Evolutionary conservation across 2,888 invertebrate species (phyloP), one percentile per base, ranked within the genome.

Genomic region (Eupithecia abbreviata): DNA sequence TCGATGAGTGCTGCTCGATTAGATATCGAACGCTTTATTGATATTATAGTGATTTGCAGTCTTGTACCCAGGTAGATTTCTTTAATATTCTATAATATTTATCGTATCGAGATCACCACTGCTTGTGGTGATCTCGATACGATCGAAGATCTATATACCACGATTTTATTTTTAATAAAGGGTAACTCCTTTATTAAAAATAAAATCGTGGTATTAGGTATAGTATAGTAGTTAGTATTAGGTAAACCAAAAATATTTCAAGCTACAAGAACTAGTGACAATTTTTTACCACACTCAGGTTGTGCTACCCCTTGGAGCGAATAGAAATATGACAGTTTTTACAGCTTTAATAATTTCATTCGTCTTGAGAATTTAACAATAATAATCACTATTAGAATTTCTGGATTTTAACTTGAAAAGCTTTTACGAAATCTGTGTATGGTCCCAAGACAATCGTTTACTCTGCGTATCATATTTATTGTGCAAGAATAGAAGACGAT

Each of bases 21-120:
- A 58, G 58, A 58, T 58, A 58, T 58, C 18, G n/a, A 18, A 18
- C 58, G 62, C 62, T 62, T 62, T 62, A 30, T 62, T 62, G 18
- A 62, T 62, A 62, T 62, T 18, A 62, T 62, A 30, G 30, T 62
- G 30, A 62, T 62, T 62, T 10, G 18, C n/a, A 30, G 30, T 10
- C 30, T 4, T 30, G n/a, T 30, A 18, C 3, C 2, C 9, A 15
- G 51, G 51, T 7, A 51, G 4, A 13, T n/a, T 51, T 51, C n/a
- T 51, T n/a, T 55, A n/a, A n/a, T 55, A 55, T 9, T 58, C n/a
- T n/a, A n/a, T n/a, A n/a, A n/a, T n/a, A n/a, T n/a, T n/a, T n/a
- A n/a, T n/a, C n/a, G n/a, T n/a, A n/a, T n/a, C n/a, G n/a, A n/a
- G n/a, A n/a, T n/a, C n/a, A n/a, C n/a, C 51, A n/a, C n/a, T 51